phyloP scores from a whole-genome alignment of 2,888 invertebrate genomes.

The Chamaedrilus cognettii region DNA sequence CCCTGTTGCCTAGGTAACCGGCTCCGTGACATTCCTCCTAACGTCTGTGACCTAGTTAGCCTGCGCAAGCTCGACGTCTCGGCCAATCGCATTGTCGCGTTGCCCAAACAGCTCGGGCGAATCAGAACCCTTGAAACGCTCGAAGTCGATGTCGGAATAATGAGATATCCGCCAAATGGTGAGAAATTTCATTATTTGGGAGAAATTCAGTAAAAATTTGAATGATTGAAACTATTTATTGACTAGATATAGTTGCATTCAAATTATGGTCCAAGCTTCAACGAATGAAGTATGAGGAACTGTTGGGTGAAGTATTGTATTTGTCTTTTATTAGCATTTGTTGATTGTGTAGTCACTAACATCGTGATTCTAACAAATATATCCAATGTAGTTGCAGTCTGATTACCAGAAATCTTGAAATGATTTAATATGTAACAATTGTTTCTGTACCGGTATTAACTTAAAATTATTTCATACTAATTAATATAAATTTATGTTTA shows the following conservation, averaged over 20 bases:
- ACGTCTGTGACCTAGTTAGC: neutral
- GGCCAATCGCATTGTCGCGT: neutral
- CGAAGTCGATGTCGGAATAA: conserved; percentile 9
- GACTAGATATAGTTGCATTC: too few species aligned
- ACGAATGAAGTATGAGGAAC: too few species aligned
- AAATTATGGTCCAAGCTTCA: too few species aligned
- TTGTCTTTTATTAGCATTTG: too few species aligned
- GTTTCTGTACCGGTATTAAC: too few species aligned
- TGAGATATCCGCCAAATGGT: conserved; percentile 1
- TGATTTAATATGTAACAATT: too few species aligned
- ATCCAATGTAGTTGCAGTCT: too few species aligned
- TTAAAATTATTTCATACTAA: neutral
- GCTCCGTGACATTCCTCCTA: conserved; percentile 4
- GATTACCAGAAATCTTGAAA: too few species aligned
- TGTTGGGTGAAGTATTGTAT: too few species aligned
- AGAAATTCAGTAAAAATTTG: neutral
- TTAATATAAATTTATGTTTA: neutral
- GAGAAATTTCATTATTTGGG: neutral
- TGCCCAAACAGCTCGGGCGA: conserved; percentile 9
- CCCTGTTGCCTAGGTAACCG: conserved; percentile 17
- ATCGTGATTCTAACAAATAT: too few species aligned
- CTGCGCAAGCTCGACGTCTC: conserved; percentile 8
- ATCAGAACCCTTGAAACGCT: conserved; percentile 3
- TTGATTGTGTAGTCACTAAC: too few species aligned
- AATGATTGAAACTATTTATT: neutral